A percentile compares a stretch with the other conserved stretches of the same genome.
Conservation (phyloP, 2,888 invertebrate species). For the Globia sparganii region DNA sequence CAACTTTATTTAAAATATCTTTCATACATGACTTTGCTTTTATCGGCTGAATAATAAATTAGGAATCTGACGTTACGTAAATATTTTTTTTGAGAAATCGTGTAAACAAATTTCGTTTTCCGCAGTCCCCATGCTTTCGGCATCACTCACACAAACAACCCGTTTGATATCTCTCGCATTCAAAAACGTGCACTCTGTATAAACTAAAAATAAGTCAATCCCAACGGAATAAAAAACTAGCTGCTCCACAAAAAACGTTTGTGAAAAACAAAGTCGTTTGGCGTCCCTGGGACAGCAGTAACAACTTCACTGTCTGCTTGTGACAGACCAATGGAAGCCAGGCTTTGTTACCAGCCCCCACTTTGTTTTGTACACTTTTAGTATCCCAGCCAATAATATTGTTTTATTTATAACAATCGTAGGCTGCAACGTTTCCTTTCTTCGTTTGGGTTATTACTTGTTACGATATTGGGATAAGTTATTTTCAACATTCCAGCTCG, state of each 20-base stretch:
- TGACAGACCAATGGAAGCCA: slow-evolving; percentile 61
- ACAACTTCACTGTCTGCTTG: slow-evolving; percentile 55
- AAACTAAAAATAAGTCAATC: slow-evolving; percentile 44
- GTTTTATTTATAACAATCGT: slow-evolving; percentile 38
- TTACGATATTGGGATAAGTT: background rate
- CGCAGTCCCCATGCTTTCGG: background rate
- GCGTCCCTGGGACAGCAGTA: slow-evolving; percentile 52
- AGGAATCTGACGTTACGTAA: too few relatives aligned
- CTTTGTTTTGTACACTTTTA: slow-evolving; percentile 59
- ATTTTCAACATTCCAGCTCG: background rate
- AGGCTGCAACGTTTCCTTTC: slow-evolving; percentile 2
- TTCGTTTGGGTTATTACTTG: background rate
- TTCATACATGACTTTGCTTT: background rate
- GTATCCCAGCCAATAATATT: slow-evolving; percentile 52
- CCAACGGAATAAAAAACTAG: slow-evolving; percentile 55
- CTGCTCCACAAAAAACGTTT: slow-evolving; percentile 41
- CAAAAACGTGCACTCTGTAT: slow-evolving; percentile 6
- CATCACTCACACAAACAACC: slow-evolving; percentile 5
- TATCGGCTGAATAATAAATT: slow-evolving; percentile 8
- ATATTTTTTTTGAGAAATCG: background rate
- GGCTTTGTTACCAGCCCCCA: slow-evolving; percentile 50
- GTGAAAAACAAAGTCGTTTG: slow-evolving; percentile 60
- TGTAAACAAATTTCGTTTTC: background rate
- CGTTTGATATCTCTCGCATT: slow-evolving; percentile 21
- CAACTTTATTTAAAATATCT: background rate